These are phyloP conservation scores for Chionis minor DNA, from an alignment of 2,113 vertebrate genomes.

Conservation along the genomic window DNA sequence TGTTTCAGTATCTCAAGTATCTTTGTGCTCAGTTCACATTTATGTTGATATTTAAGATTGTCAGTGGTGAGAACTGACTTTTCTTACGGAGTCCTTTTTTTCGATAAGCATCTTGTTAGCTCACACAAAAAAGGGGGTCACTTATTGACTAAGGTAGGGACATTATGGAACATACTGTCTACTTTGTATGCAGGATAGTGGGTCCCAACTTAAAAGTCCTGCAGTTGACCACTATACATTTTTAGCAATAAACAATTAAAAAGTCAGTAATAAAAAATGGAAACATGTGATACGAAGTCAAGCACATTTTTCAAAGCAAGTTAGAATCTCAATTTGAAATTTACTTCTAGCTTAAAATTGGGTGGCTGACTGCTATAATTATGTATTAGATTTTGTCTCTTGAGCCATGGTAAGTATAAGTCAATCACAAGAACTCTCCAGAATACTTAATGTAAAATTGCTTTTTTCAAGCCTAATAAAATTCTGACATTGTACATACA, in stretches of 20 bases:
- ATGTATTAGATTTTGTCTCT: neutral
- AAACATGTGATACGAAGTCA: neutral
- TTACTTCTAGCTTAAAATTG: neutral
- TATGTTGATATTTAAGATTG: neutral
- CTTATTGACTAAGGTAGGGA: neutral
- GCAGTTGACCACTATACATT: neutral
- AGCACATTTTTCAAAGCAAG: neutral
- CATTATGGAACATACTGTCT: neutral
- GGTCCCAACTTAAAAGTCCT: neutral
- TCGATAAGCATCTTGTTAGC: neutral
- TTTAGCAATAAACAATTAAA: neutral
- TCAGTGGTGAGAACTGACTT: neutral
- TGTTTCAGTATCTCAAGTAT: neutral
- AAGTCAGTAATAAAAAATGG: neutral
- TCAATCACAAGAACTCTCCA: neutral
- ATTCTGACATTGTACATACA: neutral
- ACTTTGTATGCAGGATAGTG: neutral
- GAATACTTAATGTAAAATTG: neutral
- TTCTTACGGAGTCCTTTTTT: neutral
- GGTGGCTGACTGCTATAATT: neutral
- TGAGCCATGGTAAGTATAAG: neutral
- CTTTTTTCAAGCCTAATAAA: neutral
- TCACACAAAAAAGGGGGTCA: neutral
- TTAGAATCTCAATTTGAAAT: neutral
- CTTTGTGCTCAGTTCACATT: neutral